phyloP scores from a whole-genome alignment of 2,888 invertebrate species.

The Monoplex corrugatus region DNA sequence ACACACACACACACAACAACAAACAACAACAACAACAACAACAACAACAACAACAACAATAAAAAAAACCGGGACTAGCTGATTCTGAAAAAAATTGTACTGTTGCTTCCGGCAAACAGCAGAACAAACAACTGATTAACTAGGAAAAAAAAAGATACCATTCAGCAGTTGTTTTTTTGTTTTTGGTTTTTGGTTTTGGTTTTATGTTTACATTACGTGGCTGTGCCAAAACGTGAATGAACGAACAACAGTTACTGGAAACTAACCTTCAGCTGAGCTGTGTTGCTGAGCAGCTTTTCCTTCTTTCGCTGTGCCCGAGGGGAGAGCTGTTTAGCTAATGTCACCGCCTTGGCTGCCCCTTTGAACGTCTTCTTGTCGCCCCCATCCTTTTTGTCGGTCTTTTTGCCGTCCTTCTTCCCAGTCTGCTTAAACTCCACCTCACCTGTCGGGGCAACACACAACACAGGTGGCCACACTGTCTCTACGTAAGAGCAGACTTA shows the following conservation, averaged over 20 bases:
- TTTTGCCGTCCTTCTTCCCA: constrained; percentile 82
- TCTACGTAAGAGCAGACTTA: no score
- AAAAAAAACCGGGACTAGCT: background rate
- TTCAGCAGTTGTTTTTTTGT: no score
- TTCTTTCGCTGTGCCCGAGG: constrained; percentile 85
- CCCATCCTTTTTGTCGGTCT: constrained; percentile 78
- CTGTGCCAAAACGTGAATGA: no score
- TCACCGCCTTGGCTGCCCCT: constrained; percentile 84
- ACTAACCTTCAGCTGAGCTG: constrained; percentile 86
- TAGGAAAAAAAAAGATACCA: no score
- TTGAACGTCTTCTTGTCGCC: constrained; percentile 77
- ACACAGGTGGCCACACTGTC: background rate
- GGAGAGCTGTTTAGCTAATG: constrained; percentile 86
- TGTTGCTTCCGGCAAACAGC: background rate
- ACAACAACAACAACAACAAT: background rate
- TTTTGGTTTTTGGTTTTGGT: no score
- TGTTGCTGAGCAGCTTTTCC: constrained; percentile 80
- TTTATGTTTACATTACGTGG: no score
- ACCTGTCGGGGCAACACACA: background rate
- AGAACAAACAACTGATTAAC: no score
- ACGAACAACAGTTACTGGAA: no score
- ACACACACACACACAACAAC: constrained; percentile 29
- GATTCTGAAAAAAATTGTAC: background rate
- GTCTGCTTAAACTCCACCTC: constrained; percentile 82
- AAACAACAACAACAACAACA: background rate